Percentiles rank a stretch among this genome's conserved stretches.
Conservation (phyloP, 1,140 invertebrate species). For the Penaeus indicus region DNA sequence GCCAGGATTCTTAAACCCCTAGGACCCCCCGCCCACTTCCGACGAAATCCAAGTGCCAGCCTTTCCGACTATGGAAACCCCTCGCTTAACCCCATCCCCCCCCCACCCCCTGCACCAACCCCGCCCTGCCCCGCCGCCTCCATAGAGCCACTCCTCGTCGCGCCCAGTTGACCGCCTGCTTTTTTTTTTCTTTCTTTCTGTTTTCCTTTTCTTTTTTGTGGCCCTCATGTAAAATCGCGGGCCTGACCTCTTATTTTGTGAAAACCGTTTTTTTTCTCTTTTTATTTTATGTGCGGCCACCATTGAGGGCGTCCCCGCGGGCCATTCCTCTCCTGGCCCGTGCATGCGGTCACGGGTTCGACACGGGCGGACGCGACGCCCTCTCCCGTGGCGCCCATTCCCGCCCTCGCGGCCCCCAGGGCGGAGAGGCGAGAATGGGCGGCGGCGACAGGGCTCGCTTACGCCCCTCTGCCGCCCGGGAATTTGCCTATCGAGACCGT, state of each 20-base stretch:
- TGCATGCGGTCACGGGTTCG: conserved; percentile 37
- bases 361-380: neutral
- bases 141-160: neutral
- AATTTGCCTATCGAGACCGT: conserved; percentile 62
- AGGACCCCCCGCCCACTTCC: neutral
- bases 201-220: conserved; percentile 14
- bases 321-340: conserved; percentile 60
- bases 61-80: neutral
- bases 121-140: neutral
- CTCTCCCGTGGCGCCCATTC: conserved; percentile 17
- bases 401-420: conserved; percentile 18
- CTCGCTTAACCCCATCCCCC: neutral
- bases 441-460: neutral
- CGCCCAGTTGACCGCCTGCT: too few relatives aligned
- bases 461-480: neutral
- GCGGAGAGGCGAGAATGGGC: conserved; percentile 29
- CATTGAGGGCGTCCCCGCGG: conserved; percentile 56
- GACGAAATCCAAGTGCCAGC: neutral
- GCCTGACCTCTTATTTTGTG: conserved; percentile 66
- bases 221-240: conserved; percentile 65
- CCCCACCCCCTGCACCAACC: neutral
- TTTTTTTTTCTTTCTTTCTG: too few relatives aligned
- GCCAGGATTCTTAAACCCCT: too few relatives aligned
- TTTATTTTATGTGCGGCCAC: conserved; percentile 59
- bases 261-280: conserved; percentile 48